Evolutionary conservation across 2,888 invertebrate genomes (phyloP).

Genomic region (Pandemis heparana): DNA sequence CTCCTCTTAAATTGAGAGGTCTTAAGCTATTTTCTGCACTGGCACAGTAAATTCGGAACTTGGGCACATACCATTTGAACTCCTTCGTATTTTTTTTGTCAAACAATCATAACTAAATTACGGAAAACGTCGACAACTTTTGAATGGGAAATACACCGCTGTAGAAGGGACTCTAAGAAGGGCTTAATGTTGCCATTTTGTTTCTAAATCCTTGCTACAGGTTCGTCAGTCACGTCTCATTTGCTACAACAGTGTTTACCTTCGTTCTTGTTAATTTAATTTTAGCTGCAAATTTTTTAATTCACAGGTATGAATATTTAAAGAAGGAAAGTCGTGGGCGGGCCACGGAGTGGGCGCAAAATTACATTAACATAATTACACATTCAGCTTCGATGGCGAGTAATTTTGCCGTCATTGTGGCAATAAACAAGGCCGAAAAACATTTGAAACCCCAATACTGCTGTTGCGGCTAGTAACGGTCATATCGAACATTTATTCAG

Average conservation of each 20-base stretch:
- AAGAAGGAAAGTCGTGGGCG: constrained; percentile 1
- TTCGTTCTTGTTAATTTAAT: constrained; percentile 14
- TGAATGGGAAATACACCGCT: too few relatives aligned
- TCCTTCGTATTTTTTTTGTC: too few relatives aligned
- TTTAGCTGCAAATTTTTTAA: constrained; percentile 4
- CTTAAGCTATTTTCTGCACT: too few relatives aligned
- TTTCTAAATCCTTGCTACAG: background rate
- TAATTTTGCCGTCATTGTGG: background rate
- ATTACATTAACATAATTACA: constrained; percentile 19
- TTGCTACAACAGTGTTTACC: constrained; percentile 4
- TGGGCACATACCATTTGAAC: too few relatives aligned
- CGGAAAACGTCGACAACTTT: too few relatives aligned
- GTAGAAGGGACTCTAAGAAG: background rate
- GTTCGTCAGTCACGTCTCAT: background rate
- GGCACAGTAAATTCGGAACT: too few relatives aligned
- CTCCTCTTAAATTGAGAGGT: too few relatives aligned
- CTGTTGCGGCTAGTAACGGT: background rate
- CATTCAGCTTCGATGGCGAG: constrained; percentile 15
- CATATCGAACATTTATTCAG: background rate
- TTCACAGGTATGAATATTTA: constrained; percentile 31
- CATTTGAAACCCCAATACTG: background rate
- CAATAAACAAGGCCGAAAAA: constrained; percentile 9
- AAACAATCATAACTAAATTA: too few relatives aligned
- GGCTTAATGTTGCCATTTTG: background rate
- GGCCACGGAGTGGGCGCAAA: constrained; percentile 15